A percentile compares a stretch with the other conserved stretches of the same genome.
Conservation (phyloP, 2,113 vertebrate species). For the Thalassarche chlororhynchos region DNA sequence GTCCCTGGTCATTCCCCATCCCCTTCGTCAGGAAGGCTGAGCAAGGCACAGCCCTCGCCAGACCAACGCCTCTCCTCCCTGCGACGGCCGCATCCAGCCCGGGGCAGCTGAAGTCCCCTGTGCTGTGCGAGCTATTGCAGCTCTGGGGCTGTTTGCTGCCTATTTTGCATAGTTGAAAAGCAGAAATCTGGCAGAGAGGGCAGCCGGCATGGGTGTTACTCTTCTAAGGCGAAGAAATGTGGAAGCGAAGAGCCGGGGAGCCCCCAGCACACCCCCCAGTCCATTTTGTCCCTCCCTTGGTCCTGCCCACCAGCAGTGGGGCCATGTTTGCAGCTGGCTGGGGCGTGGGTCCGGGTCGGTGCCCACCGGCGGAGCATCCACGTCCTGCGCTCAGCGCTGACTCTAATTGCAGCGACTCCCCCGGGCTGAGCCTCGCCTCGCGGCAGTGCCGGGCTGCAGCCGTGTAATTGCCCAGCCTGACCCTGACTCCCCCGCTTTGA, state of each 20-base stretch:
- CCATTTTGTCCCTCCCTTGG: accelerated
- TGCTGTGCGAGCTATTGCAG: accelerated
- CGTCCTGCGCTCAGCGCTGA: accelerated
- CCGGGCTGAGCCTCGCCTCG: accelerated
- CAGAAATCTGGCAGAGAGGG: neutral
- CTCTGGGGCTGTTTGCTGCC: neutral
- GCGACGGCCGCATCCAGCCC: neutral
- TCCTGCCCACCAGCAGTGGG: neutral
- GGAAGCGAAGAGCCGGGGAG: neutral
- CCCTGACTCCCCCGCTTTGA: neutral
- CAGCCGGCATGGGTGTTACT: accelerated
- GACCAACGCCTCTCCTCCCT: neutral
- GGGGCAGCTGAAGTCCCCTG: neutral
- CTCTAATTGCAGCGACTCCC: neutral
- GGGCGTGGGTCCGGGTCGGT: accelerated
- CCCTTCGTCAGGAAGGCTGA: neutral
- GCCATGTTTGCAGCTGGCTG: neutral
- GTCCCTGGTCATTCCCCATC: neutral
- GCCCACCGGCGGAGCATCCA: accelerated
- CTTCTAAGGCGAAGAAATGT: neutral
- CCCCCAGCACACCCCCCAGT: neutral
- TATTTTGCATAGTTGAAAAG: accelerated
- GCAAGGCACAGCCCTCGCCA: neutral
- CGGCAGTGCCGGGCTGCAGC: neutral
- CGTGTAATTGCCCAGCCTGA: neutral